Percentiles rank a stretch among this genome's conserved stretches.
phyloP scores from a whole-genome alignment of 2,113 vertebrate species.

The Rhinolophus ferrumequinum region DNA sequence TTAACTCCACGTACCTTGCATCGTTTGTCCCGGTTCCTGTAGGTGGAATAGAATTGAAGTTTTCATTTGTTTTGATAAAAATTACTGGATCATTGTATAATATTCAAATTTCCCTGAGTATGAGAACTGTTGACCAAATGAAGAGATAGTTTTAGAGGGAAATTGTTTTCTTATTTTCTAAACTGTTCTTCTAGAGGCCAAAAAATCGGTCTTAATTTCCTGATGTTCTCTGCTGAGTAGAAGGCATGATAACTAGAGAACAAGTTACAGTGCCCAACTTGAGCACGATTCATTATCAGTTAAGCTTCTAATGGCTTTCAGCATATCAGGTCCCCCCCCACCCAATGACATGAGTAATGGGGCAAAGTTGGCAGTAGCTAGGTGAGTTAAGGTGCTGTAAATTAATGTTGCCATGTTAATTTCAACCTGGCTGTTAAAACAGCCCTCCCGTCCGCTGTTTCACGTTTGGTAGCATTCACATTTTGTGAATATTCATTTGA shows the following conservation, averaged over 20 bases:
- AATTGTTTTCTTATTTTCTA: conserved; percentile 43
- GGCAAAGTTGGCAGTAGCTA: neutral
- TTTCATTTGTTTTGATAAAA: conserved; percentile 47
- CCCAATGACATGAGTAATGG: neutral
- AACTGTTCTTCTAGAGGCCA: neutral
- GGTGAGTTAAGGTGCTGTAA: neutral
- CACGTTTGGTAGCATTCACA: neutral
- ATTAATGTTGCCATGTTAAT: neutral
- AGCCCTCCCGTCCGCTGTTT: neutral
- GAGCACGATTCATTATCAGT: neutral
- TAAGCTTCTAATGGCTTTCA: conserved; percentile 19
- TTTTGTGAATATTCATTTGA: neutral
- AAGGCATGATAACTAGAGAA: neutral
- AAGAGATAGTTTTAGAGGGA: neutral
- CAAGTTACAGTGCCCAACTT: neutral
- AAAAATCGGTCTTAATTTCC: neutral
- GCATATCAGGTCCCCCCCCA: neutral
- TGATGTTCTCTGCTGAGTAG: neutral
- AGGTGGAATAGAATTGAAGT: neutral
- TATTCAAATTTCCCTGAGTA: neutral
- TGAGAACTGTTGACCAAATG: neutral
- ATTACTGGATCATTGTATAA: neutral
- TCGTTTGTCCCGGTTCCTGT: neutral
- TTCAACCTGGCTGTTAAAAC: neutral
- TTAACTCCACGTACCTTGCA: neutral